Percentiles rank a stretch among this genome's conserved stretches.
Evolutionary conservation across 1,140 invertebrate genomes (phyloP).

Genomic region (Brachionus calyciflorus): DNA sequence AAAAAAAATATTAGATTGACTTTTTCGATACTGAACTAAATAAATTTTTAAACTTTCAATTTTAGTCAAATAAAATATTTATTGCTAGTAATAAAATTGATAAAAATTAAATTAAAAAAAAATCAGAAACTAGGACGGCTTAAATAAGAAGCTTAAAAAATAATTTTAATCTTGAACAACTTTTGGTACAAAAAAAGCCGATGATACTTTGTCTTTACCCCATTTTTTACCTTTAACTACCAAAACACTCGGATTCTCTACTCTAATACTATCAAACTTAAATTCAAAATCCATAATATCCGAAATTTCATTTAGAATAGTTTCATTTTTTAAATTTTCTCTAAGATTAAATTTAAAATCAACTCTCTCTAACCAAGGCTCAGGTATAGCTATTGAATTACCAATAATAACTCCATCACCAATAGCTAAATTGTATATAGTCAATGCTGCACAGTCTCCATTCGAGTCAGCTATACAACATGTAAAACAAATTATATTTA

Average conservation of each 20-base stretch:
- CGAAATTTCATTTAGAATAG: conserved; percentile 69
- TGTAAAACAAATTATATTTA: conserved; percentile 67
- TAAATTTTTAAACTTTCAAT: too few species aligned
- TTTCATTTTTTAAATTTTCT: conserved; percentile 69
- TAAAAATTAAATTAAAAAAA: too few species aligned
- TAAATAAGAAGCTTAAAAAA: too few species aligned
- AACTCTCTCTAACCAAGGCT: conserved; percentile 69
- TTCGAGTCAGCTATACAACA: conserved; percentile 76
- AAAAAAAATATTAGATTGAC: too few species aligned
- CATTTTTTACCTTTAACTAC: conserved; percentile 74
- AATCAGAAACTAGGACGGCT: too few species aligned
- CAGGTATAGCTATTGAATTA: conserved; percentile 75
- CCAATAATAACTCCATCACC: conserved; percentile 78
- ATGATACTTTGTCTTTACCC: conserved; percentile 69
- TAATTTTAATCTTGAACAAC: conserved; percentile 41
- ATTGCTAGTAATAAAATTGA: too few species aligned
- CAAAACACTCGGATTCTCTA: conserved; percentile 72
- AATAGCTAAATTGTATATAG: conserved; percentile 77
- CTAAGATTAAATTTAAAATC: conserved; percentile 69
- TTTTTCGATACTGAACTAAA: too few species aligned
- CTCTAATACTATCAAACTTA: conserved; percentile 68
- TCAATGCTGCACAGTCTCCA: conserved; percentile 70
- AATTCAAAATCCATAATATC: conserved; percentile 65
- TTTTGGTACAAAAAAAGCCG: conserved; percentile 50
- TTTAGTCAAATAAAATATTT: too few species aligned